Evolutionary conservation across 2,113 vertebrate genomes (phyloP).

Genomic region (Sitta europaea): DNA sequence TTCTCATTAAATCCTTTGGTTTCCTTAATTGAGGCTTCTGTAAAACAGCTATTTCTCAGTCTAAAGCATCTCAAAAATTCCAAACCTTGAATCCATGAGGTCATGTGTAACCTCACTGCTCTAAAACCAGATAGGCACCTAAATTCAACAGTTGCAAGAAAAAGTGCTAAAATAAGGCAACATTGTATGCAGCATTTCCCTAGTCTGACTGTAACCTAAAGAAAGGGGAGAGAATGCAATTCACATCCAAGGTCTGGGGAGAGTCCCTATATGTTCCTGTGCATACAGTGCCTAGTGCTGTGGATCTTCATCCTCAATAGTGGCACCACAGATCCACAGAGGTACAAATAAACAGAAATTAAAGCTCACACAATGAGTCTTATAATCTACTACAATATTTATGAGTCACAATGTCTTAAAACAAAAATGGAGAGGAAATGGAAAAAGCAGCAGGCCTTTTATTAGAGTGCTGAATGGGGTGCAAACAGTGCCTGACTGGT

Average conservation of each 20-base stretch:
- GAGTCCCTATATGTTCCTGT: neutral
- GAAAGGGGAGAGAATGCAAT: neutral
- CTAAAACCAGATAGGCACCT: neutral
- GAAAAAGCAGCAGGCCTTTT: neutral
- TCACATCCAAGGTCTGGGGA: neutral
- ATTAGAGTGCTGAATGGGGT: neutral
- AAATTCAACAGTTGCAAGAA: neutral
- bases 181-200: neutral
- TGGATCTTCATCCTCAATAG: neutral
- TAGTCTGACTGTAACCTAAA: neutral
- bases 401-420: neutral
- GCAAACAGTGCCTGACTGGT: neutral
- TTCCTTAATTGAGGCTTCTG: neutral
- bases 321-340: neutral
- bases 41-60: neutral
- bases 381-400: neutral
- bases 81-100: neutral
- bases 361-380: neutral
- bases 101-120: neutral
- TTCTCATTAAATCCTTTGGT: neutral
- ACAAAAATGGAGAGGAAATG: neutral
- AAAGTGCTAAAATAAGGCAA: neutral
- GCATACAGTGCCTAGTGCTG: neutral
- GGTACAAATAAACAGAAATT: neutral
- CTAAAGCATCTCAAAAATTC: neutral